Percentiles rank a stretch among this genome's conserved stretches.
Evolutionary conservation across 35 echinoderm and acorn worm genomes (phyloP).

Genomic region (Eucidaris tribuloides): DNA sequence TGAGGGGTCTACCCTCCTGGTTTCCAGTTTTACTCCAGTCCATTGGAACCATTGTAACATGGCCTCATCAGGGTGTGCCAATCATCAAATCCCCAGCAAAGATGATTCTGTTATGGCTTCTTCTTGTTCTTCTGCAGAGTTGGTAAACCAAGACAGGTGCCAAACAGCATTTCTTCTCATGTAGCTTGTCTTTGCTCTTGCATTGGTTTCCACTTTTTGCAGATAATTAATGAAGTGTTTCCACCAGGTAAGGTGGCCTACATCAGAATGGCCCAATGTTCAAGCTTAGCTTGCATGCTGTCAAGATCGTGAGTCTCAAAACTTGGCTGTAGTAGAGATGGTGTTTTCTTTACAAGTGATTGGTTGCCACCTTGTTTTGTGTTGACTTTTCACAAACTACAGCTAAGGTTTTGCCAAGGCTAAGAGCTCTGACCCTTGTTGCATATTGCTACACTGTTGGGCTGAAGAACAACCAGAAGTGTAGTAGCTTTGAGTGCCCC

Average conservation of each 20-base stretch:
- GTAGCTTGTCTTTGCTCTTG: too few species aligned
- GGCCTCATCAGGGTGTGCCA: too few species aligned
- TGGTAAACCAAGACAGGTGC: too few species aligned
- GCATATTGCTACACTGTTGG: not conserved
- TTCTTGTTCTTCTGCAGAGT: too few species aligned
- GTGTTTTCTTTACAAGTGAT: not conserved
- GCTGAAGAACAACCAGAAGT: too few species aligned
- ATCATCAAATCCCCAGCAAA: too few species aligned
- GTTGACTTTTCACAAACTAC: not conserved
- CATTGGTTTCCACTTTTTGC: not conserved
- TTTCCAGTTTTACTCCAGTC: too few species aligned
- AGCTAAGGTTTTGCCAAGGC: not conserved
- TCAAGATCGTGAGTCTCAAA: not conserved
- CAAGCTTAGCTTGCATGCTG: not conserved
- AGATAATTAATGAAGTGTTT: not conserved
- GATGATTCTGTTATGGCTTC: too few species aligned
- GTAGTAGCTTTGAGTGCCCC: too few species aligned
- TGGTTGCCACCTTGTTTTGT: not conserved
- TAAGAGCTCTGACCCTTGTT: not conserved
- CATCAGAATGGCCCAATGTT: not conserved
- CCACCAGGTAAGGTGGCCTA: not conserved
- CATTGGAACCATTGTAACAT: too few species aligned
- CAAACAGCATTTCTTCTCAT: too few species aligned
- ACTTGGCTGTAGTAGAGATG: not conserved
- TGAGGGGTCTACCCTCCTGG: too few species aligned